These are phyloP conservation scores for Prinia subflava DNA, from an alignment of 2,113 vertebrate species.

Conservation along the genomic window DNA sequence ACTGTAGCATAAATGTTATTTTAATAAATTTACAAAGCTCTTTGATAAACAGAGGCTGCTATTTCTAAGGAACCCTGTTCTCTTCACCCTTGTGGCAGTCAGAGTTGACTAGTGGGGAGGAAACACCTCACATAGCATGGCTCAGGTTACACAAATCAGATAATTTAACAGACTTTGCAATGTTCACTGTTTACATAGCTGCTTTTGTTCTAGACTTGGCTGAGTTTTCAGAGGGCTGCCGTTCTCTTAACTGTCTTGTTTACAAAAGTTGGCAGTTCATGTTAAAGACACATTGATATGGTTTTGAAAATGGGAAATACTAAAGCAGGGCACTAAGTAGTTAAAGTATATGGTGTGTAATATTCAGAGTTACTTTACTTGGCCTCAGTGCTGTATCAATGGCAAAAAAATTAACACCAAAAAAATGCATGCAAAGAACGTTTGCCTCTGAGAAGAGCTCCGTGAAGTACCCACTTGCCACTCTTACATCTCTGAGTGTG, in stretches of 20 bases:
- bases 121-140: slow-evolving; percentile 12
- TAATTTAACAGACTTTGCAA: slow-evolving; percentile 39
- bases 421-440: neutral
- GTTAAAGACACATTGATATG: neutral
- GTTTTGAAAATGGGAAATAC: neutral
- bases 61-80: slow-evolving; percentile 52
- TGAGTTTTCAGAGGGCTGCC: neutral
- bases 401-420: slow-evolving; percentile 21
- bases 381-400: neutral
- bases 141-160: slow-evolving; percentile 46
- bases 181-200: slow-evolving; percentile 37
- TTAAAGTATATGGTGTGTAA: neutral
- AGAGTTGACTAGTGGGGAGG: slow-evolving; percentile 4
- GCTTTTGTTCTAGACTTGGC: slow-evolving; percentile 49
- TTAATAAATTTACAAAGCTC: slow-evolving; percentile 51
- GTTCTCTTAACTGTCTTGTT: neutral
- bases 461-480: neutral
- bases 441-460: neutral
- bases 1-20: slow-evolving; percentile 42
- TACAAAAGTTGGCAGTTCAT: neutral
- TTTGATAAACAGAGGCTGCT: slow-evolving; percentile 41
- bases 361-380: slow-evolving; percentile 11
- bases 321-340: neutral
- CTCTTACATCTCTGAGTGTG: neutral
- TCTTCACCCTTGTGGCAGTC: slow-evolving; percentile 2